phyloP scores from a whole-genome alignment of 2,797 vertebrate genomes.

The Aldrovandia affinis region DNA sequence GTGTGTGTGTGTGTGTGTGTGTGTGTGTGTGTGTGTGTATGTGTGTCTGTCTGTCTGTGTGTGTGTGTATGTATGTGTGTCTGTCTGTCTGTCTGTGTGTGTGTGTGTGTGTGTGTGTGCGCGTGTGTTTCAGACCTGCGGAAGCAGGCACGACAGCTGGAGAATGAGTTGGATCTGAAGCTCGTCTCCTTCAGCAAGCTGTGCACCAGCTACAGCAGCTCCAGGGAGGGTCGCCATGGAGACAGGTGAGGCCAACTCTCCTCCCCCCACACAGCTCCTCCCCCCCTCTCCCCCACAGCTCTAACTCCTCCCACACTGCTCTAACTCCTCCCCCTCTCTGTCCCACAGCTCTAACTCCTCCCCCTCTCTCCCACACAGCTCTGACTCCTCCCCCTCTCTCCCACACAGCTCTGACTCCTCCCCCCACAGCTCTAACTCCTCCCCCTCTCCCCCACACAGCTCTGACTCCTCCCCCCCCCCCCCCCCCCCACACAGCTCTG shows the following conservation, averaged over 20 bases:
- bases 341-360: neutral
- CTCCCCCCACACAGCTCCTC: conserved; percentile 62
- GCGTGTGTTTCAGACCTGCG: conserved; percentile 80
- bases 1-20: no score
- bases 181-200: conserved; percentile 98
- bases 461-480: neutral
- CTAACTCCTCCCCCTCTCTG: no score
- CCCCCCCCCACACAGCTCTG: neutral
- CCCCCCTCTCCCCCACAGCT: conserved; percentile 19
- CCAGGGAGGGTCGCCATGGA: conserved; percentile 85
- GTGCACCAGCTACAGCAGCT: conserved; percentile 90
- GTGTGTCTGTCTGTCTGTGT: no score
- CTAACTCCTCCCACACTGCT: neutral
- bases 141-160: conserved; percentile 95
- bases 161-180: conserved; percentile 96
- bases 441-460: neutral
- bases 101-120: conserved; percentile 64
- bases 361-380: neutral
- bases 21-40: no score
- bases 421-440: neutral
- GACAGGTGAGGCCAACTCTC: conserved; percentile 78
- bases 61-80: no score
- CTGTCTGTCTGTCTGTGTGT: neutral
- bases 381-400: no score
- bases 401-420: no score